A percentile compares a stretch with the other conserved stretches of the same genome.
Conservation (phyloP, 2,797 vertebrate genomes). For the Lutjanus argentimaculatus region DNA sequence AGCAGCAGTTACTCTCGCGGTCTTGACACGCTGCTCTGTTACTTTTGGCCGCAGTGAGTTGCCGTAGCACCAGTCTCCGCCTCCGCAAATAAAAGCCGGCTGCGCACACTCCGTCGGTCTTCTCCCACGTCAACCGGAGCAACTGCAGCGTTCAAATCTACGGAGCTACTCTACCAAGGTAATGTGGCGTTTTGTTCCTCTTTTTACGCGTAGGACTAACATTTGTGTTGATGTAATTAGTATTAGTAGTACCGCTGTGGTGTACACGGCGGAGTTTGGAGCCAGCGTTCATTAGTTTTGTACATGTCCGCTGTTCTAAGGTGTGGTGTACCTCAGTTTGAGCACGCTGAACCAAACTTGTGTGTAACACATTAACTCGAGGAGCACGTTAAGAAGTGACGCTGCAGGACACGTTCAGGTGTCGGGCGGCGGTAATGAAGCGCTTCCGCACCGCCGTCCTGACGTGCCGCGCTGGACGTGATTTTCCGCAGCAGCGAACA, state of each 20-base stretch:
- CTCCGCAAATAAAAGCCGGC: conserved; percentile 12
- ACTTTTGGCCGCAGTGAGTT: conserved; percentile 16
- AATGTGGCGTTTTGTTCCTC: fast-evolving
- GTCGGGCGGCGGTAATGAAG: not conserved
- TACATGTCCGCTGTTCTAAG: not conserved
- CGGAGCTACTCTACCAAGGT: conserved; percentile 38
- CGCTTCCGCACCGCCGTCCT: fast-evolving
- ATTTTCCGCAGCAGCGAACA: conserved; percentile 30
- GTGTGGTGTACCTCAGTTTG: not conserved
- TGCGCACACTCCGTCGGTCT: conserved; percentile 16
- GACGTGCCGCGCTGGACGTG: fast-evolving
- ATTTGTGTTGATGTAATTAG: fast-evolving
- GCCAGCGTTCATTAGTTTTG: fast-evolving
- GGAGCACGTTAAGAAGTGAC: fast-evolving
- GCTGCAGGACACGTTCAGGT: fast-evolving
- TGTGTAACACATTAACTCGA: fast-evolving
- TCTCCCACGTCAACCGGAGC: conserved; percentile 38
- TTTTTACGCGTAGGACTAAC: not conserved
- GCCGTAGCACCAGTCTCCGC: conserved; percentile 43
- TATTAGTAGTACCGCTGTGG: fast-evolving
- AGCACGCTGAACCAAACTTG: not conserved
- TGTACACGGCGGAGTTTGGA: fast-evolving
- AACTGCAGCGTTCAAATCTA: fast-evolving
- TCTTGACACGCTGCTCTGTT: not conserved
- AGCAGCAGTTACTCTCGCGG: no score